Evolutionary conservation across 2,113 vertebrate genomes (phyloP).

Genomic region (Gymnobelideus leadbeateri): DNA sequence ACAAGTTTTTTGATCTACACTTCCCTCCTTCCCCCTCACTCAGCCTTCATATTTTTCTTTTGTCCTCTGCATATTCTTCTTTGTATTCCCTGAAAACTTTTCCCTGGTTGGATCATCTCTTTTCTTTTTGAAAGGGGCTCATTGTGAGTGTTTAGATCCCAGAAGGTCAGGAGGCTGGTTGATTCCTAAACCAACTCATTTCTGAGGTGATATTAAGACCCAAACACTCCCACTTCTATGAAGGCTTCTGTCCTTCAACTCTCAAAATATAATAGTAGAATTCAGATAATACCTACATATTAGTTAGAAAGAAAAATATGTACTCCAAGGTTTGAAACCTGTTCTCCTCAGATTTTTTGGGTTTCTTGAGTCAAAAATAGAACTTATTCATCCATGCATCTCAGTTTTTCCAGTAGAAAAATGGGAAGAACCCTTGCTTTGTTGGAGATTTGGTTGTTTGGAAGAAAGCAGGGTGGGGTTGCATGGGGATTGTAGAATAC

Average conservation of each 20-base stretch:
- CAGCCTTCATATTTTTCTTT: background rate
- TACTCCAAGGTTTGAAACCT: background rate
- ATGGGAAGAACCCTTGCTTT: background rate
- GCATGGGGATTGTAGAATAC: background rate
- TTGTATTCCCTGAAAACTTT: background rate
- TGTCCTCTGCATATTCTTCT: background rate
- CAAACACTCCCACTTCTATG: background rate
- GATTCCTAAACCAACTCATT: background rate
- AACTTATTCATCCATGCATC: background rate
- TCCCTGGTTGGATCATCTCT: background rate
- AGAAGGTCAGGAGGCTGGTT: no score
- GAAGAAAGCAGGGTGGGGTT: background rate
- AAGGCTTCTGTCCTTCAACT: background rate
- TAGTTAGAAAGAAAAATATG: background rate
- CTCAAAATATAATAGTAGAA: background rate
- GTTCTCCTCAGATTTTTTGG: background rate
- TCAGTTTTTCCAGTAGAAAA: background rate
- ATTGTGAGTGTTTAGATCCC: rapidly evolving
- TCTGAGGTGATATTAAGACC: background rate
- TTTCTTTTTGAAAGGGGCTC: background rate
- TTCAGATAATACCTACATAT: background rate
- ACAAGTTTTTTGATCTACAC: background rate
- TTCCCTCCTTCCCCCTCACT: background rate
- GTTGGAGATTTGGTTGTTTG: background rate
- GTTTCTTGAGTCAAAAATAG: background rate